Conservation (phyloP, 2,888 invertebrate genomes). For the Drosophila lacicola region DNA sequence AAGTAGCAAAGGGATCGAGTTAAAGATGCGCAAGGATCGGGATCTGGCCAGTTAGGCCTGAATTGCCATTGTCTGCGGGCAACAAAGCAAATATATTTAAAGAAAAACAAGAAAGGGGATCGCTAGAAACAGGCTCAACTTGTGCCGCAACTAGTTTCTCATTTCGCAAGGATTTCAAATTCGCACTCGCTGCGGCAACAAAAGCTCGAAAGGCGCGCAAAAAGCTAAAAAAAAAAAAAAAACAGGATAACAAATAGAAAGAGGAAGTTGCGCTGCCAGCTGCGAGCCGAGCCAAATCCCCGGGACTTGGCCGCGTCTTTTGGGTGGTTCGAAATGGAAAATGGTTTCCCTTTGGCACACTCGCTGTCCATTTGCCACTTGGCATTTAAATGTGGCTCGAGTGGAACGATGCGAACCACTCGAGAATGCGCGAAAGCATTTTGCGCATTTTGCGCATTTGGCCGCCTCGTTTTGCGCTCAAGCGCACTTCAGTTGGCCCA, state of each 20-base stretch:
- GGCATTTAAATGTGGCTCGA: slow-evolving; percentile 28
- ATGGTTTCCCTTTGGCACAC: neutral
- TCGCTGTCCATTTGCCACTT: slow-evolving; percentile 23
- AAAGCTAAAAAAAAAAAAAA: neutral
- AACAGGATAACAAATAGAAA: slow-evolving; percentile 3
- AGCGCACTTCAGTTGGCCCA: slow-evolving; percentile 33
- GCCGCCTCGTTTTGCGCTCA: slow-evolving; percentile 68
- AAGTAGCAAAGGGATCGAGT: slow-evolving; percentile 18
- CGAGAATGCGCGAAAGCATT: slow-evolving; percentile 59
- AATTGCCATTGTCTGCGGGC: slow-evolving; percentile 29
- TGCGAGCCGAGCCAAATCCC: slow-evolving; percentile 4
- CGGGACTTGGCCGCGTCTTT: neutral
- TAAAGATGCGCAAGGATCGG: slow-evolving; percentile 19
- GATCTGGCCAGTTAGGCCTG: slow-evolving; percentile 56
- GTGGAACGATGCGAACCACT: slow-evolving; percentile 37
- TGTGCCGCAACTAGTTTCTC: slow-evolving; percentile 57
- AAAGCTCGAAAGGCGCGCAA: slow-evolving; percentile 38
- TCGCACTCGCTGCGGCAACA: slow-evolving; percentile 51
- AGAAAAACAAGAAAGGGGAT: neutral
- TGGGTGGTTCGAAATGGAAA: slow-evolving; percentile 3
- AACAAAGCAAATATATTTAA: neutral
- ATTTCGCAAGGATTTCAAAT: slow-evolving; percentile 52
- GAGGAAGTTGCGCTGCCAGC: slow-evolving; percentile 8
- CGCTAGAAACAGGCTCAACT: slow-evolving; percentile 53
- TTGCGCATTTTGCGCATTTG: slow-evolving; percentile 74